Percentiles rank a stretch among this genome's conserved stretches.
Evolutionary conservation across 2,888 invertebrate genomes (phyloP).

Genomic region (Tenthredo amoena): DNA sequence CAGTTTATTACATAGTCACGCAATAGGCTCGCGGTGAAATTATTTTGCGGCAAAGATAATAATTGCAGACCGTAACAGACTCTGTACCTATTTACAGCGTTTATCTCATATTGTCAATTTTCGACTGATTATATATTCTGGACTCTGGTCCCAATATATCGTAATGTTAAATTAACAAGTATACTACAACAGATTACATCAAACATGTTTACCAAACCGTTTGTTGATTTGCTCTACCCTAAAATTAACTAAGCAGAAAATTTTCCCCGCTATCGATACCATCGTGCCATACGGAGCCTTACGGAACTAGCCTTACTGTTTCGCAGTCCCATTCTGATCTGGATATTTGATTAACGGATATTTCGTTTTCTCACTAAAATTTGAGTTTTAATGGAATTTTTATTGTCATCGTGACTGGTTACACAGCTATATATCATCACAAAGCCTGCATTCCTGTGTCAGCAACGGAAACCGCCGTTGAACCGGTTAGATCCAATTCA

Average conservation of each 20-base stretch:
- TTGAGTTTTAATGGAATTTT: background rate
- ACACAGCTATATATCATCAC: background rate
- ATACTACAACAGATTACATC: background rate
- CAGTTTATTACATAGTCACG: background rate
- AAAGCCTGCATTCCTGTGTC: background rate
- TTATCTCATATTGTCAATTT: slow-evolving; percentile 3
- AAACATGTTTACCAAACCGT: background rate
- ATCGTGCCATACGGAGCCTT: no score
- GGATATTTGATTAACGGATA: no score
- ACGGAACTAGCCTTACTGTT: no score
- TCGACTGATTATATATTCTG: background rate
- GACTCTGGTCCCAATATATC: background rate
- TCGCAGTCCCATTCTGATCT: no score
- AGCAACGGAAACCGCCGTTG: slow-evolving; percentile 31
- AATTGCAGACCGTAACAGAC: background rate
- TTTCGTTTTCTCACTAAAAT: background rate
- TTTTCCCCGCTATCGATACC: no score
- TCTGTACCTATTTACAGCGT: background rate
- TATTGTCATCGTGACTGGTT: background rate
- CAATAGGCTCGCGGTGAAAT: background rate
- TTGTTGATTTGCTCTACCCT: background rate
- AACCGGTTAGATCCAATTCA: slow-evolving; percentile 36
- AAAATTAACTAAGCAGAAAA: background rate
- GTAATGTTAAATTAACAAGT: background rate
- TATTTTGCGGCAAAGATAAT: background rate